These are phyloP conservation scores for Achroia grisella DNA, from an alignment of 1,140 invertebrate genomes.

Conservation along the genomic window DNA sequence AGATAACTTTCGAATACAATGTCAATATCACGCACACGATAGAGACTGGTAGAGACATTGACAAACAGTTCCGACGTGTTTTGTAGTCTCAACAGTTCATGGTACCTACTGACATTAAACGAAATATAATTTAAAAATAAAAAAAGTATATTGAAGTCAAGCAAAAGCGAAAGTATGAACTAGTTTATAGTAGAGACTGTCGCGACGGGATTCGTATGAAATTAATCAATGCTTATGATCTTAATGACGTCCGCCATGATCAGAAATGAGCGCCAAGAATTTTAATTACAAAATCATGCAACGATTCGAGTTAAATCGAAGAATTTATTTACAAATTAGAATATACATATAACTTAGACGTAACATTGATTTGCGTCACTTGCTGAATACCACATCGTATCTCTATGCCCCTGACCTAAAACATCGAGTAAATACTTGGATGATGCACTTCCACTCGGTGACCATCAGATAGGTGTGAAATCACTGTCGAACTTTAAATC, in stretches of 20 bases:
- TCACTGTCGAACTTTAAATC: too few relatives aligned
- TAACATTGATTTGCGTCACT: too few relatives aligned
- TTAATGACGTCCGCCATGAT: neutral
- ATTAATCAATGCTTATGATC: conserved; percentile 12
- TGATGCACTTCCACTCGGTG: too few relatives aligned
- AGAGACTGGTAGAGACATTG: conserved; percentile 3
- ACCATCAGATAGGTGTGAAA: too few relatives aligned
- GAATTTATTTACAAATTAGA: too few relatives aligned
- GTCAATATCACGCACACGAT: conserved; percentile 36
- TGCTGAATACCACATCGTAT: too few relatives aligned
- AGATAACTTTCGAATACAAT: conserved; percentile 61
- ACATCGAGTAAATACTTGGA: too few relatives aligned
- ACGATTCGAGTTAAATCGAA: neutral
- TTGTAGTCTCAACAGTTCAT: neutral
- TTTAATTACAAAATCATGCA: neutral
- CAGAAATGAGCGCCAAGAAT: neutral
- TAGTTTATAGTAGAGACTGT: conserved; percentile 22
- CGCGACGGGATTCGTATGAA: conserved; percentile 21
- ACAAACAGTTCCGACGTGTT: conserved; percentile 18
- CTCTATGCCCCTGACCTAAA: too few relatives aligned
- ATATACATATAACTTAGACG: too few relatives aligned
- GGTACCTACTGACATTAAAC: conserved; percentile 8
- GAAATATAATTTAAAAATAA: conserved; percentile 13
- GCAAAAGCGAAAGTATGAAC: conserved; percentile 40
- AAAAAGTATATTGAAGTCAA: conserved; percentile 15